Evolutionary conservation across 2,888 invertebrate genomes (phyloP).

Genomic region (Anoplius nigerrimus): DNA sequence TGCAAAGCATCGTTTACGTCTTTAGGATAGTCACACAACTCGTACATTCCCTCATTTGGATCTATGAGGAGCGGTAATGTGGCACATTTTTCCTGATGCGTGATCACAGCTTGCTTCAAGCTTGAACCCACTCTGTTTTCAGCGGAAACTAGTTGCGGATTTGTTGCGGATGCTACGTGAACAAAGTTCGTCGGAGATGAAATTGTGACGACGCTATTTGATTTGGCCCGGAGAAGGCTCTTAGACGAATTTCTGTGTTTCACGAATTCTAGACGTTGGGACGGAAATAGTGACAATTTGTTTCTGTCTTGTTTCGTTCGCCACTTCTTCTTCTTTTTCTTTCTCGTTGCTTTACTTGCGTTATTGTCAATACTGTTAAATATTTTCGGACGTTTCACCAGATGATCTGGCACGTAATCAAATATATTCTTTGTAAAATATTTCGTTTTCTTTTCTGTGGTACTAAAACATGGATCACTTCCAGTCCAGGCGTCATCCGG

Average conservation of each 20-base stretch:
- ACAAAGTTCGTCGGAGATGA: conserved; percentile 69
- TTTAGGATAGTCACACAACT: too few species aligned
- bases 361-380: too few species aligned
- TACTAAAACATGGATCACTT: too few species aligned
- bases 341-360: conserved; percentile 40
- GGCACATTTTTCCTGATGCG: conserved; percentile 63
- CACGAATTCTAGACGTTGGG: too few species aligned
- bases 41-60: conserved; percentile 19
- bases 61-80: conserved; percentile 47
- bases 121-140: conserved; percentile 15
- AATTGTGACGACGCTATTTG: conserved; percentile 57
- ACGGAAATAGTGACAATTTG: too few species aligned
- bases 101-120: conserved; percentile 52
- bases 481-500: too few species aligned
- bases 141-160: conserved; percentile 44
- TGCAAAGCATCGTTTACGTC: too few species aligned
- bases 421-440: conserved; percentile 62
- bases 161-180: conserved; percentile 68
- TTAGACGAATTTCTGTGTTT: conserved; percentile 6
- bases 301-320: too few species aligned
- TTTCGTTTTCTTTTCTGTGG: conserved; percentile 31
- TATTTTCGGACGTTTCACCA: conserved; percentile 47
- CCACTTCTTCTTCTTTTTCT: conserved; percentile 23
- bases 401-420: conserved; percentile 59
- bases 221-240: conserved; percentile 54